Evolutionary conservation across 2,888 invertebrate genomes (phyloP), one percentile per base, ranked within the genome.

Genomic region (Aricia artaxerxes): DNA sequence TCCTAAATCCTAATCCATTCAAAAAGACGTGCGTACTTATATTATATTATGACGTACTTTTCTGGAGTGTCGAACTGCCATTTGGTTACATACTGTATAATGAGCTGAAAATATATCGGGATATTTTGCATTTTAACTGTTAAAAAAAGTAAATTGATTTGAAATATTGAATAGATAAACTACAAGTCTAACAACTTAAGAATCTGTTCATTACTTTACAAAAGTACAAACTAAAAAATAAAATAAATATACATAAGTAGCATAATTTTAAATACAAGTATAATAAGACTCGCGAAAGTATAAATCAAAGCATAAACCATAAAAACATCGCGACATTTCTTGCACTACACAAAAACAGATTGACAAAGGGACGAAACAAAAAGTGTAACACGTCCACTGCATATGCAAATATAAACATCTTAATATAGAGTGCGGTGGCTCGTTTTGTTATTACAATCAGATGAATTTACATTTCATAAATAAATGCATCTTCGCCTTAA

Each of bases 401-500:
- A 87, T 91, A 95, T 95, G 95, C 93, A 92, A 95, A 95, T 95
- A 91, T 85, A 90, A 90, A 94, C 95, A 94, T 94, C 94, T 95
- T 94, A 95, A 95, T 95, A 94, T 92, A 94, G 92, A 90, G 91
- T 90, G 89, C 91, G 89, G 89, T 90, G 90, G 89, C 90, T 88
- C 86, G 93, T 94, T 94, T 95, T 94, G 94, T 94, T 94, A 94
- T 94, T 95, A 94, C 94, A 95, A 94, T 93, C 94, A 93, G 91
- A 90, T 89, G 89, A 87, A 95, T 95, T 95, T 94, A 93, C 95
- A 95, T 95, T 94, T 95, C 94, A 94, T 94, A 94, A 94, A 94
- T 94, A 94, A 94, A 94, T 94, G 93, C 92, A 94, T 89, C 92
- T 89, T 85, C 84, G 84, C 82, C 82, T 85, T 93, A 94, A 93